Conservation (phyloP, 2,113 vertebrate genomes). For the Myiozetetes cayanensis region DNA sequence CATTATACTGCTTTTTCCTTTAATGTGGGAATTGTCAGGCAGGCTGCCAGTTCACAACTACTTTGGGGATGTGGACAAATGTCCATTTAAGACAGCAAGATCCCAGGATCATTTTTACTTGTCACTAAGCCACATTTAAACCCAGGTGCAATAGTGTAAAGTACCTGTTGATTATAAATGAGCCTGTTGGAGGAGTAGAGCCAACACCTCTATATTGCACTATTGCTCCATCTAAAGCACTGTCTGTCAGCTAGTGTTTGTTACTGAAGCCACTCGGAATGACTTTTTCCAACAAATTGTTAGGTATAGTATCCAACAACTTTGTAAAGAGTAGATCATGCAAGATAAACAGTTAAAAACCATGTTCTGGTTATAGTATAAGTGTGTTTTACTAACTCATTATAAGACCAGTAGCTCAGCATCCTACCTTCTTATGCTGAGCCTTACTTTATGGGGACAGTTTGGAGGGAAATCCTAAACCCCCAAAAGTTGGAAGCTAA, state of each 20-base stretch:
- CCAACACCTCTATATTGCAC: background rate
- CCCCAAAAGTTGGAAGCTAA: background rate
- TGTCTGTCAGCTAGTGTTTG: background rate
- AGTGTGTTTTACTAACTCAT: background rate
- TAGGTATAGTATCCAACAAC: background rate
- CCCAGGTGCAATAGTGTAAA: background rate
- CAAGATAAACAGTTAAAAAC: background rate
- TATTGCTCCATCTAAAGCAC: background rate
- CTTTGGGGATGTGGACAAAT: background rate
- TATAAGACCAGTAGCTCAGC: background rate
- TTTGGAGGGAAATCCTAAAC: background rate
- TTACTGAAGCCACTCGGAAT: background rate
- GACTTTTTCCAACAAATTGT: background rate
- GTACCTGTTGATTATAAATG: background rate
- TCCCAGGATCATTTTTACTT: background rate
- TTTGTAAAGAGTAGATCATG: background rate
- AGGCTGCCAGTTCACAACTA: background rate
- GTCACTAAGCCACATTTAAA: background rate
- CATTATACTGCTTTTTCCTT: background rate
- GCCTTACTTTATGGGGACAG: background rate
- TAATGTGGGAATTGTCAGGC: background rate
- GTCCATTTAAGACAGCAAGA: conserved; percentile 15
- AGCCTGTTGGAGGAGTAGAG: background rate
- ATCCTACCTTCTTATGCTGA: background rate
- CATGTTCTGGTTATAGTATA: background rate